A percentile compares a stretch with the other conserved stretches of the same genome.
Evolutionary conservation across 2,888 invertebrate genomes (phyloP).

Genomic region (Rhingia rostrata): DNA sequence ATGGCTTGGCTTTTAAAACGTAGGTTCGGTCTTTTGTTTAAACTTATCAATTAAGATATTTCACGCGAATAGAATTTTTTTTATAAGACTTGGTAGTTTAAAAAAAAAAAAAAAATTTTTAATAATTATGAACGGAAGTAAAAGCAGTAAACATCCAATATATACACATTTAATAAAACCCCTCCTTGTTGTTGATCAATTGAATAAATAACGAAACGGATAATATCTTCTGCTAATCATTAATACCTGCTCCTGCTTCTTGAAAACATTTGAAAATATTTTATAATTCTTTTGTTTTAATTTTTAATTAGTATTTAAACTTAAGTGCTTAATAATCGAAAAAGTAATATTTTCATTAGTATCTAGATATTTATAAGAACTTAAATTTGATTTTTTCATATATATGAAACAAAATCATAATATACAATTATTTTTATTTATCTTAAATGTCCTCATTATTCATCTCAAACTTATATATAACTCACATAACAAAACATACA

Average conservation of each 20-base stretch:
- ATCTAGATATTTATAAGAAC: slow-evolving; percentile 35
- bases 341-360: slow-evolving; percentile 55
- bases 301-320: slow-evolving; percentile 4
- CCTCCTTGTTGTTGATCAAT: background rate
- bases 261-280: background rate
- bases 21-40: too few species aligned
- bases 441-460: slow-evolving; percentile 33
- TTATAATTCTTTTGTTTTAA: background rate
- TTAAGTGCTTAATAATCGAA: slow-evolving; percentile 53
- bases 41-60: too few species aligned
- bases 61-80: too few species aligned
- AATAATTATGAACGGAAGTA: too few species aligned
- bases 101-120: too few species aligned
- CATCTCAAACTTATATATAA: slow-evolving; percentile 45
- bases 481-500: slow-evolving; percentile 14
- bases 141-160: too few species aligned
- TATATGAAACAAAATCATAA: slow-evolving; percentile 23
- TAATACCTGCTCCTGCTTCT: background rate
- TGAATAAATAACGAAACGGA: background rate
- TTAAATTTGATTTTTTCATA: slow-evolving; percentile 30
- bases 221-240: background rate
- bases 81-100: too few species aligned
- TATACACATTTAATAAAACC: too few species aligned
- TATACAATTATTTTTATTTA: slow-evolving; percentile 27
- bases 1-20: too few species aligned